These are phyloP conservation scores for Trypoxylon attenuatum DNA, from an alignment of 2,888 invertebrate genomes.

Conservation along the genomic window DNA sequence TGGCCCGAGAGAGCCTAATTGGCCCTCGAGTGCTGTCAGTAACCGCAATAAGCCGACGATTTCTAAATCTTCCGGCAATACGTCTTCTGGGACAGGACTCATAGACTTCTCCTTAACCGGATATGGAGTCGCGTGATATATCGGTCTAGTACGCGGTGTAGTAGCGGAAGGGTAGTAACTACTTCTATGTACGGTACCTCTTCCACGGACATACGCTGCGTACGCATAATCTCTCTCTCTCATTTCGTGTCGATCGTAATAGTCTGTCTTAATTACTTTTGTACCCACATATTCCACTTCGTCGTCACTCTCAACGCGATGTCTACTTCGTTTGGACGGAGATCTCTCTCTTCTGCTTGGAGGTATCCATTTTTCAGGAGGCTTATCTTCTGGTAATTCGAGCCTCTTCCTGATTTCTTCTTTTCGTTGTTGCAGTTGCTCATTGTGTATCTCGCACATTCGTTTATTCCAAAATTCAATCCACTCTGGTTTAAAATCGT, in stretches of 20 bases:
- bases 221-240: slow-evolving; percentile 57
- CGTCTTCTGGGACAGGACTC: slow-evolving; percentile 62
- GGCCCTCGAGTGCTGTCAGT: slow-evolving; percentile 87
- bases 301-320: slow-evolving; percentile 66
- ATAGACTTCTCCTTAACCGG: slow-evolving; percentile 67
- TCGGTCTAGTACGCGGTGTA: slow-evolving; percentile 52
- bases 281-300: slow-evolving; percentile 70
- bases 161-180: slow-evolving; percentile 49
- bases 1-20: slow-evolving; percentile 89
- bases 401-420: slow-evolving; percentile 81
- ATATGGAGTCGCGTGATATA: slow-evolving; percentile 67
- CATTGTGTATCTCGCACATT: slow-evolving; percentile 86
- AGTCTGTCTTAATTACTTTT: slow-evolving; percentile 60
- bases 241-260: slow-evolving; percentile 63
- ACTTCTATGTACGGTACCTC: slow-evolving; percentile 51
- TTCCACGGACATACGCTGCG: slow-evolving; percentile 52
- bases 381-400: slow-evolving; percentile 76
- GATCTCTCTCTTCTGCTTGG: slow-evolving; percentile 51
- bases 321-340: slow-evolving; percentile 41
- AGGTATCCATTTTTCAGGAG: slow-evolving; percentile 57
- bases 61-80: slow-evolving; percentile 67
- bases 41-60: slow-evolving; percentile 79
- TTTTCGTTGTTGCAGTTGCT: slow-evolving; percentile 81
- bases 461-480: slow-evolving; percentile 89
- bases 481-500: slow-evolving; percentile 94